phyloP scores from a whole-genome alignment of 2,113 vertebrate species.

The Hoplias malabaricus region DNA sequence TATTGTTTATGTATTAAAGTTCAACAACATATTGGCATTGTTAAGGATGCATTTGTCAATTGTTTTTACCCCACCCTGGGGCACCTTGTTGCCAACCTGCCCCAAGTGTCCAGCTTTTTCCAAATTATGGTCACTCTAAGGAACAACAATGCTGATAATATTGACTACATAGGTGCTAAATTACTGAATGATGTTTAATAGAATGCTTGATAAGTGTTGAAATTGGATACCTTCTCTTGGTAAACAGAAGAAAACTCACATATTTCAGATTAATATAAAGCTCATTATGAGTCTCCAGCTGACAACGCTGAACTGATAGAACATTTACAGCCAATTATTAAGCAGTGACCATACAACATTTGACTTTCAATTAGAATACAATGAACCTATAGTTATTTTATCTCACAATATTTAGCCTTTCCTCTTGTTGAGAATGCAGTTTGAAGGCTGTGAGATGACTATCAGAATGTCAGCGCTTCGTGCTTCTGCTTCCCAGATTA shows the following conservation, averaged over 20 bases:
- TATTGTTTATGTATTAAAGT: no score
- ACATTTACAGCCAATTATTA: constrained; percentile 5
- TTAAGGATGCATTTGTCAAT: no score
- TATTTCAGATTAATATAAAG: neutral
- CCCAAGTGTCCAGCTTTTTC: no score
- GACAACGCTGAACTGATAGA: neutral
- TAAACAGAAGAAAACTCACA: neutral
- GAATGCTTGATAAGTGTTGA: no score
- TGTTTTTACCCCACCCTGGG: no score
- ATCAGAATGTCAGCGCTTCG: constrained; percentile 65
- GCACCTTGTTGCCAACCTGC: no score
- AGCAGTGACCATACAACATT: constrained; percentile 15
- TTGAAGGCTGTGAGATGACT: constrained; percentile 46
- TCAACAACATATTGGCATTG: no score
- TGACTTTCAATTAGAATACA: constrained; percentile 36
- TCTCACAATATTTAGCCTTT: constrained; percentile 58
- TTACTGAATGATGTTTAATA: no score
- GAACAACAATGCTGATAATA: no score
- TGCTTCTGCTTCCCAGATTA: constrained; percentile 58
- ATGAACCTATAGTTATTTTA: constrained; percentile 44
- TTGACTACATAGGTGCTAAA: no score
- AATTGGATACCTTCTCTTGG: no score
- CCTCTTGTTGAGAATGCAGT: constrained; percentile 36
- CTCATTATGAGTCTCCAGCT: neutral
- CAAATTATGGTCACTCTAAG: no score